Percentiles rank a stretch among this genome's conserved stretches.
phyloP scores from a whole-genome alignment of 1,140 invertebrate genomes.

The Hirudo medicinalis region DNA sequence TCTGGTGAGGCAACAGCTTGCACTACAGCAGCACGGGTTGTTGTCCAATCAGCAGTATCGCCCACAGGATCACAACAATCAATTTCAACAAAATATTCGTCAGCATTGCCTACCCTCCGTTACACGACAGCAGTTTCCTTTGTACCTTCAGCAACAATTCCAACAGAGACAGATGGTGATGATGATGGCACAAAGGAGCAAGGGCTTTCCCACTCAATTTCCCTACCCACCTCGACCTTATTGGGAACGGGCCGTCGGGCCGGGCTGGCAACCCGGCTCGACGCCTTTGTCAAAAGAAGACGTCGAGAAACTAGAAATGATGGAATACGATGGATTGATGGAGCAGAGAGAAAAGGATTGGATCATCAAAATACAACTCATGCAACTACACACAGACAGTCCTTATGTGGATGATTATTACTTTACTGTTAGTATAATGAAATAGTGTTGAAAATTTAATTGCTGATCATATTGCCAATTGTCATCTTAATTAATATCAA shows the following conservation, averaged over 20 bases:
- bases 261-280: background rate
- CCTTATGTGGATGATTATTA: constrained; percentile 46
- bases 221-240: background rate
- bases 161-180: constrained; percentile 19
- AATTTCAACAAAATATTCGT: background rate
- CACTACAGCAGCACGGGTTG: background rate
- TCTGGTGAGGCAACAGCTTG: background rate
- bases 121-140: background rate
- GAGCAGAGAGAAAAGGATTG: constrained; percentile 77
- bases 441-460: constrained; percentile 6
- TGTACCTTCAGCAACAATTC: constrained; percentile 17
- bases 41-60: background rate
- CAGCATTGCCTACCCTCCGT: background rate
- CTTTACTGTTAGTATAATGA: constrained; percentile 37
- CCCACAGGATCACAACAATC: background rate
- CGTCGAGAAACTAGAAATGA: constrained; percentile 38
- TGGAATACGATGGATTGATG: constrained; percentile 80
- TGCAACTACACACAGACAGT: constrained; percentile 55
- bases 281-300: background rate
- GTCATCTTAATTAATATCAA: background rate
- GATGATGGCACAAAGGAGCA: constrained; percentile 5
- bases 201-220: too few relatives aligned
- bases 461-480: background rate
- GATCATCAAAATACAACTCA: constrained; percentile 77
- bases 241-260: background rate